Evolutionary conservation across 2,113 vertebrate genomes (phyloP).

Genomic region (Ivindomyrus marchei): DNA sequence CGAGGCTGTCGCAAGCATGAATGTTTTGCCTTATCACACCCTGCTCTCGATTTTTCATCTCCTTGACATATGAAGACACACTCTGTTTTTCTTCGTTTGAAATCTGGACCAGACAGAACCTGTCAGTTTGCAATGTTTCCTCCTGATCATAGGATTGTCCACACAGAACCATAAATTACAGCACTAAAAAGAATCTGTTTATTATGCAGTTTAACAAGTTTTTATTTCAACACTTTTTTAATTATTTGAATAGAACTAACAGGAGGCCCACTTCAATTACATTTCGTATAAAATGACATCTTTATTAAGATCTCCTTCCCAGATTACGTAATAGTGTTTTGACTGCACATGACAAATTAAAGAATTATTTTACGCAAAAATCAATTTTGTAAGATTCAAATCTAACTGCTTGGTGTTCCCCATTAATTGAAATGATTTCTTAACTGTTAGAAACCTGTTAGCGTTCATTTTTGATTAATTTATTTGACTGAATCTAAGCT

Average conservation of each 20-base stretch:
- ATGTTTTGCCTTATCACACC: neutral
- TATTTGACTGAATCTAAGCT: neutral
- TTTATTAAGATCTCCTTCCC: neutral
- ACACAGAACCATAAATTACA: neutral
- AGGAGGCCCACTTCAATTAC: neutral
- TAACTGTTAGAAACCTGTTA: neutral
- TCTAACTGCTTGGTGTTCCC: neutral
- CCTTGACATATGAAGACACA: neutral
- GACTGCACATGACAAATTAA: neutral
- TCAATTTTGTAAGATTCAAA: neutral
- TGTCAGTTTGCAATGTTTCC: neutral
- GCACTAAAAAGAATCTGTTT: neutral
- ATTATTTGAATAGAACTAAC: neutral
- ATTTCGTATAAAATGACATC: neutral
- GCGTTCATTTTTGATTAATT: neutral
- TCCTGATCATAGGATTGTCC: neutral
- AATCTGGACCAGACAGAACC: neutral
- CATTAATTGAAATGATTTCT: neutral
- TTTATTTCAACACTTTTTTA: neutral
- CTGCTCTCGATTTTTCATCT: neutral
- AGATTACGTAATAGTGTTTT: neutral
- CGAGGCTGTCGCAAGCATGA: neutral
- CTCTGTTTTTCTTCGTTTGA: neutral
- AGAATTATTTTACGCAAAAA: constrained; percentile 1
- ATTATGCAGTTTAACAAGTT: neutral